These are phyloP conservation scores for Tamandua tetradactyla DNA, from an alignment of 2,797 vertebrate genomes.

Conservation along the genomic window DNA sequence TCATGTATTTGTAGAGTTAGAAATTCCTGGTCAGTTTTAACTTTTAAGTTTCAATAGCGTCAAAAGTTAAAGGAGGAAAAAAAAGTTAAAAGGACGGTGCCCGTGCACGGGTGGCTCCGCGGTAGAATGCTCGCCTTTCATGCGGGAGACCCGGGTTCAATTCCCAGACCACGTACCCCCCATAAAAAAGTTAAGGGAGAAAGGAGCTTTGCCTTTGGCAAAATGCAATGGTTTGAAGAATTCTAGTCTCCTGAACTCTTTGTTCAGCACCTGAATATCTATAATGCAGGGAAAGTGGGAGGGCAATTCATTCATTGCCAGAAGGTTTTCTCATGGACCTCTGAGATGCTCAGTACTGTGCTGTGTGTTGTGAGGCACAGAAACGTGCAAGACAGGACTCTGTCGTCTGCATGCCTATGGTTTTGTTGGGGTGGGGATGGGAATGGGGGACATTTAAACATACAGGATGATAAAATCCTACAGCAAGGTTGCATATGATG, in stretches of 20 bases:
- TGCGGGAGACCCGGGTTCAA: no score
- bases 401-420: neutral
- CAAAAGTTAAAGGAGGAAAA: slow-evolving; percentile 14
- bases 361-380: neutral
- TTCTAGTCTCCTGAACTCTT: neutral
- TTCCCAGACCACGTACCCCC: no score
- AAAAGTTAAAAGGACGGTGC: no score
- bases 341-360: neutral
- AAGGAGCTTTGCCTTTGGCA: slow-evolving; percentile 46
- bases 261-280: neutral
- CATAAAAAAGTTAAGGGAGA: slow-evolving; percentile 12
- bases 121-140: no score
- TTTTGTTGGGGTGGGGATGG: neutral
- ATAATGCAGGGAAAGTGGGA: neutral
- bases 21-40: slow-evolving; percentile 7
- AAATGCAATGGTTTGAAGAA: neutral
- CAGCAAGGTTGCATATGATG: neutral
- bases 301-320: neutral
- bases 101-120: no score
- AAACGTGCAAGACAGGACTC: neutral
- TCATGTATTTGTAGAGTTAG: neutral
- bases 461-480: neutral
- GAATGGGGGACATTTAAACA: neutral
- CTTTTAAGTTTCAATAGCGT: neutral
- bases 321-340: neutral